Evolutionary conservation across 2,888 invertebrate species (phyloP).

Genomic region (Nomada flava): DNA sequence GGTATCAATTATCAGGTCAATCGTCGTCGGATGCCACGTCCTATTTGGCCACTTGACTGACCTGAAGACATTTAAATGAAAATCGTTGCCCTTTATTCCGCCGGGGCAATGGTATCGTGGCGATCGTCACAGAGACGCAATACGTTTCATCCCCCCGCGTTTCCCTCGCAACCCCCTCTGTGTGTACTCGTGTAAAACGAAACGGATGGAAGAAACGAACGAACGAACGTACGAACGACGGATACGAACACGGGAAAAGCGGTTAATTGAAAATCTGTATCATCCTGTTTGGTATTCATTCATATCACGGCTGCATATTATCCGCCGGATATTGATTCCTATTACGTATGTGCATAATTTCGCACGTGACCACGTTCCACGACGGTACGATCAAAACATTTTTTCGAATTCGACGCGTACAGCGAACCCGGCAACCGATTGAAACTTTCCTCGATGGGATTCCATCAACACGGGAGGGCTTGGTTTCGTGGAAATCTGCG

Average conservation of each 20-base stretch:
- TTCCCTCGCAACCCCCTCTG: neutral
- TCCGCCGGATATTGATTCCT: conserved; percentile 50
- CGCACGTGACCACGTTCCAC: neutral
- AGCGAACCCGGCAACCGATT: neutral
- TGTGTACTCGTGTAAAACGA: neutral
- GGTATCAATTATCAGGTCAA: conserved; percentile 69
- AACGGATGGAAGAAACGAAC: neutral
- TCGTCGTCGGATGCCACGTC: conserved; percentile 57
- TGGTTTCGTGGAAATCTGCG: neutral
- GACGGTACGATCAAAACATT: neutral
- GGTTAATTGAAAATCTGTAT: conserved; percentile 61
- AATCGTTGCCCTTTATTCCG: conserved; percentile 49
- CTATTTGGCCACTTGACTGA: conserved; percentile 61
- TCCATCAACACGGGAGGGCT: neutral
- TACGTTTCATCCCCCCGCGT: neutral
- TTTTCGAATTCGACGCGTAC: neutral
- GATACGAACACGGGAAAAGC: conserved; percentile 17
- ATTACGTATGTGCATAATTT: conserved; percentile 64
- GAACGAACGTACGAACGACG: conserved; percentile 17
- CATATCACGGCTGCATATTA: conserved; percentile 52
- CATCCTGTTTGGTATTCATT: conserved; percentile 59
- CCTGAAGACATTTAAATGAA: conserved; percentile 56
- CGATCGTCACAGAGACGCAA: conserved; percentile 10
- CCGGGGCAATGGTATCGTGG: conserved; percentile 5
- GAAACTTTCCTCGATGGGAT: conserved; percentile 7